Conservation (phyloP, 2,113 vertebrate species). For the Podarcis muralis region DNA sequence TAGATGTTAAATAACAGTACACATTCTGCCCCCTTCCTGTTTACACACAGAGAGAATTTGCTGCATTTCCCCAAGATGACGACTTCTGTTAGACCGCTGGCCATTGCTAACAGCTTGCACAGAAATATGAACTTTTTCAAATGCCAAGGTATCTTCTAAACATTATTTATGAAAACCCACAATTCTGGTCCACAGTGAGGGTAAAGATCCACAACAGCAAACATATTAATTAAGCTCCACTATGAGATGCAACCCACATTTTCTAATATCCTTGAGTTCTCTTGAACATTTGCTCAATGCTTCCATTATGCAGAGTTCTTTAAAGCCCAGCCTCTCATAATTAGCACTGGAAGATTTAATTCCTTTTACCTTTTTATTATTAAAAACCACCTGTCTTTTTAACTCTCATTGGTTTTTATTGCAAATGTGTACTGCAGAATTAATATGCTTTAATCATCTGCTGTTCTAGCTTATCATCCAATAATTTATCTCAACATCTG, state of each 20-base stretch:
- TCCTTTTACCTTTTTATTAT: not conserved
- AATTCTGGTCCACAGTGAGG: not conserved
- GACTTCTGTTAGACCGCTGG: not conserved
- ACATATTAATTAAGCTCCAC: not conserved
- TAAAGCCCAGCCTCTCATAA: not conserved
- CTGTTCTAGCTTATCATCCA: not conserved
- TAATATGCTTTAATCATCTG: not conserved
- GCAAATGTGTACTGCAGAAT: not conserved
- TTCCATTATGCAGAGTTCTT: not conserved
- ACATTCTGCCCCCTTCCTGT: not conserved
- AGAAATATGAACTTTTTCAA: not conserved
- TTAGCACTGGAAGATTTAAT: slow-evolving; percentile 22
- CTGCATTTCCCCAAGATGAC: not conserved
- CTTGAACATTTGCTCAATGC: not conserved
- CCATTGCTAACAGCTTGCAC: not conserved
- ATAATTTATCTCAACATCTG: slow-evolving; percentile 22
- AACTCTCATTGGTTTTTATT: not conserved
- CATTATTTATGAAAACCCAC: not conserved
- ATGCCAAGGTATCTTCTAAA: not conserved
- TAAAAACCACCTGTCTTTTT: slow-evolving; percentile 6
- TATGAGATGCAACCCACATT: not conserved
- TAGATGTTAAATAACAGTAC: not conserved
- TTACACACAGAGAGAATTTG: not conserved
- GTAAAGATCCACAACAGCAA: not conserved
- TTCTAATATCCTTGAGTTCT: not conserved